Conservation (phyloP, 2,888 invertebrate genomes). For the Hoplodrina ambigua region DNA sequence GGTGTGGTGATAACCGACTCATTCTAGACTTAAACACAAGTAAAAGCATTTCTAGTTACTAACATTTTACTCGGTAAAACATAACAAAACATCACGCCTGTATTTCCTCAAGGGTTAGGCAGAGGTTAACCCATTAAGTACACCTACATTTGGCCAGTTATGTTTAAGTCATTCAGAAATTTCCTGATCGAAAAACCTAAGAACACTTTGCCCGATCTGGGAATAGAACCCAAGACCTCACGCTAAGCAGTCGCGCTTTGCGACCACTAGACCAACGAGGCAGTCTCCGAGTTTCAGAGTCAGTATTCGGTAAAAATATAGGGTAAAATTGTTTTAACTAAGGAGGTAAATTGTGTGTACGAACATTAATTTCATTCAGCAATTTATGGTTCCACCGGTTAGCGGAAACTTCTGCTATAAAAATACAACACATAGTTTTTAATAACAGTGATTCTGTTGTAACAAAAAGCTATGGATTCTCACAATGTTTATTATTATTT, state of each 20-base stretch:
- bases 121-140: too few relatives aligned
- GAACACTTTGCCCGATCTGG: too few relatives aligned
- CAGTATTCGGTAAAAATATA: not conserved
- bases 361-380: slow-evolving; percentile 27
- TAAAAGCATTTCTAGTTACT: slow-evolving; percentile 18
- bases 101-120: too few relatives aligned
- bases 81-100: too few relatives aligned
- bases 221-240: too few relatives aligned
- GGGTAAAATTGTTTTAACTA: slow-evolving; percentile 1
- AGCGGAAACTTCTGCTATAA: slow-evolving; percentile 32
- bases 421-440: slow-evolving; percentile 37
- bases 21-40: not conserved
- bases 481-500: slow-evolving; percentile 49
- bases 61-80: not conserved
- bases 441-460: slow-evolving; percentile 35
- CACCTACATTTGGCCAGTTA: too few relatives aligned
- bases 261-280: too few relatives aligned
- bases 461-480: slow-evolving; percentile 25
- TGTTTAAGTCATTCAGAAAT: too few relatives aligned
- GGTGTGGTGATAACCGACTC: not conserved
- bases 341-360: slow-evolving; percentile 11
- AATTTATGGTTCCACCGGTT: slow-evolving; percentile 11
- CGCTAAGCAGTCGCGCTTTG: too few relatives aligned
- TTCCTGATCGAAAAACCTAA: too few relatives aligned
- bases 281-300: too few relatives aligned